Conservation (phyloP, 2,797 vertebrate genomes). For the Danio aesculapii region DNA sequence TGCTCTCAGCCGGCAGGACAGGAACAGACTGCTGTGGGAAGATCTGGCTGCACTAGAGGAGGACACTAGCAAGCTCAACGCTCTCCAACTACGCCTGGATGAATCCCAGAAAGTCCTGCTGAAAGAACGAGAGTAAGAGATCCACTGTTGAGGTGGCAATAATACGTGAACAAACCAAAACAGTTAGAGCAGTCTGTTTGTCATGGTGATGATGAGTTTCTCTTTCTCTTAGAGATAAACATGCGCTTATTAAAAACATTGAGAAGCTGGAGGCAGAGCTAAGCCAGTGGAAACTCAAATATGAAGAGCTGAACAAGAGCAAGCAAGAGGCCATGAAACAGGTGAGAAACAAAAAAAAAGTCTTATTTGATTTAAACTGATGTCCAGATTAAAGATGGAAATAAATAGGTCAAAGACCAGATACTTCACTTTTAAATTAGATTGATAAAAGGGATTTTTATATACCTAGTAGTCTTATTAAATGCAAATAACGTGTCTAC, state of each 20-base stretch:
- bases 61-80: conserved; percentile 88
- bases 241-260: conserved; percentile 89
- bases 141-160: background rate
- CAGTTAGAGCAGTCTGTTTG: background rate
- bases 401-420: too few species aligned
- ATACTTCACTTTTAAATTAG: too few species aligned
- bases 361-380: background rate
- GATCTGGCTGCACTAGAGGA: conserved; percentile 83
- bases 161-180: background rate
- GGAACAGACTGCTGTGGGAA: conserved; percentile 90
- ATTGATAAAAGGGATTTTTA: too few species aligned
- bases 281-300: conserved; percentile 95
- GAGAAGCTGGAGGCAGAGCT: conserved; percentile 94
- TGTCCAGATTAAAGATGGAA: background rate
- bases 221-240: conserved; percentile 86
- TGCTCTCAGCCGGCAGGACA: conserved; percentile 84
- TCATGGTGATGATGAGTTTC: conserved; percentile 12
- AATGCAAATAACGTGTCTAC: too few species aligned
- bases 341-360: conserved; percentile 73
- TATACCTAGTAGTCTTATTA: too few species aligned
- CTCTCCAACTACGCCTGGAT: conserved; percentile 88
- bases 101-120: conserved; percentile 93
- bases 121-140: conserved; percentile 88
- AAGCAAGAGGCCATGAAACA: conserved; percentile 95
- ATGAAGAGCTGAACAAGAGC: conserved; percentile 92